A percentile compares a stretch with the other conserved stretches of the same genome.
phyloP scores from a whole-genome alignment of 1,140 invertebrate species.

The Leptinotarsa lineolata region DNA sequence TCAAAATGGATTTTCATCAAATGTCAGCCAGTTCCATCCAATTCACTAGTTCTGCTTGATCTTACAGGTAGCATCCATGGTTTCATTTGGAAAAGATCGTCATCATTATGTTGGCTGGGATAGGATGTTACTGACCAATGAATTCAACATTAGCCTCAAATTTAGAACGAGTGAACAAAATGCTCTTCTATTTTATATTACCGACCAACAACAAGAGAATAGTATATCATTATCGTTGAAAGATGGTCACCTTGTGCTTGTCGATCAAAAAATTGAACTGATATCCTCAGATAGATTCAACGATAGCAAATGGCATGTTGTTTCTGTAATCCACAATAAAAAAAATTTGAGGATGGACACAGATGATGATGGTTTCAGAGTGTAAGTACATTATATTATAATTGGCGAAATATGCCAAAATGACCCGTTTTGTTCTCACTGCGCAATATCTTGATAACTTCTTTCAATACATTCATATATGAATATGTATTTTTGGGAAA shows the following conservation, averaged over 20 bases:
- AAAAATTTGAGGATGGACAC: slow-evolving; percentile 73
- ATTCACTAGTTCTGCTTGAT: too few species aligned
- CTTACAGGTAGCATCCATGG: slow-evolving; percentile 57
- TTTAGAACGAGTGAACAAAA: slow-evolving; percentile 82
- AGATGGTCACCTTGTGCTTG: slow-evolving; percentile 72
- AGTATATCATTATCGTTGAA: slow-evolving; percentile 70
- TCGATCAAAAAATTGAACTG: slow-evolving; percentile 68
- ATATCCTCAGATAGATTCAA: slow-evolving; percentile 71
- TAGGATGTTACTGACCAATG: slow-evolving; percentile 62
- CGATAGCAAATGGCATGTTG: slow-evolving; percentile 92
- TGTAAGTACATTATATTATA: slow-evolving; percentile 57
- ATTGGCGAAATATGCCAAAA: too few species aligned
- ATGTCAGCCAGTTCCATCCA: too few species aligned
- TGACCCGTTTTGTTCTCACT: too few species aligned
- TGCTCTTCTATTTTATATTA: slow-evolving; percentile 78
- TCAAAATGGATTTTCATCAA: too few species aligned
- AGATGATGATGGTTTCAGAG: slow-evolving; percentile 76
- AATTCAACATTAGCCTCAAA: slow-evolving; percentile 81
- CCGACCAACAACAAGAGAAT: slow-evolving; percentile 66
- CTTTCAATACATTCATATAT: too few species aligned
- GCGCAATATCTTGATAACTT: too few species aligned
- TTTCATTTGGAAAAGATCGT: slow-evolving; percentile 63
- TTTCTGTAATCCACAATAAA: slow-evolving; percentile 77
- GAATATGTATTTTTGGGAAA: too few species aligned
- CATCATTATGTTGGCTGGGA: slow-evolving; percentile 69